Conservation (phyloP, 2,888 invertebrate species). For the Drosophila phalerata region DNA sequence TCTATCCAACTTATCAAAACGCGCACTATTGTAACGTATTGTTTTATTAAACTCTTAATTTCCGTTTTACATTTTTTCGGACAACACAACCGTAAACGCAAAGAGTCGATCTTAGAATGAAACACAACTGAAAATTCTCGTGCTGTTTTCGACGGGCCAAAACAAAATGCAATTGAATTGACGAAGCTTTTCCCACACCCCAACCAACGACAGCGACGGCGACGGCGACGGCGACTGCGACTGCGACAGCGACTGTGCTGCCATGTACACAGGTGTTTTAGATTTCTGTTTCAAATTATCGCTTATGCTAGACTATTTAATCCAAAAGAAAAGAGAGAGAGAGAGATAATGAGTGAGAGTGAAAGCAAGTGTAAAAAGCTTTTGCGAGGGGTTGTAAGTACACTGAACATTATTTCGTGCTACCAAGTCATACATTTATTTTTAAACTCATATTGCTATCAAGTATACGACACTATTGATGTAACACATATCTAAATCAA, state of each 20-base stretch:
- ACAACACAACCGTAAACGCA: constrained; percentile 64
- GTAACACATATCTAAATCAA: too few relatives aligned
- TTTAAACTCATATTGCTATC: neutral
- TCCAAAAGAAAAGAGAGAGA: constrained; percentile 23
- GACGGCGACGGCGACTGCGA: constrained; percentile 27
- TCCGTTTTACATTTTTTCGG: constrained; percentile 25
- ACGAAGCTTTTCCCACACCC: constrained; percentile 63
- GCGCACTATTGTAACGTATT: constrained; percentile 4
- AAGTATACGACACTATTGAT: neutral
- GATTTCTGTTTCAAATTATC: constrained; percentile 64
- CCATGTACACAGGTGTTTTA: constrained; percentile 77
- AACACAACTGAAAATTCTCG: constrained; percentile 64
- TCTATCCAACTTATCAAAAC: neutral
- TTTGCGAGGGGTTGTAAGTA: constrained; percentile 50
- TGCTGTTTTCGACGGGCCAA: constrained; percentile 49
- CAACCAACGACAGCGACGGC: constrained; percentile 13
- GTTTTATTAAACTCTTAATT: constrained; percentile 11
- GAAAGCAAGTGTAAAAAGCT: constrained; percentile 38
- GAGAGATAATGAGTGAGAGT: constrained; percentile 8
- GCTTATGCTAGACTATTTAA: constrained; percentile 60
- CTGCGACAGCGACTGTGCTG: constrained; percentile 49
- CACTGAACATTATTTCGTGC: constrained; percentile 45
- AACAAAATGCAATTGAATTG: constrained; percentile 50
- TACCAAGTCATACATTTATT: neutral
- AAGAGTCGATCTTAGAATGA: constrained; percentile 78